Evolutionary conservation across 2,888 invertebrate genomes (phyloP).

Genomic region (Drosophila putrida): DNA sequence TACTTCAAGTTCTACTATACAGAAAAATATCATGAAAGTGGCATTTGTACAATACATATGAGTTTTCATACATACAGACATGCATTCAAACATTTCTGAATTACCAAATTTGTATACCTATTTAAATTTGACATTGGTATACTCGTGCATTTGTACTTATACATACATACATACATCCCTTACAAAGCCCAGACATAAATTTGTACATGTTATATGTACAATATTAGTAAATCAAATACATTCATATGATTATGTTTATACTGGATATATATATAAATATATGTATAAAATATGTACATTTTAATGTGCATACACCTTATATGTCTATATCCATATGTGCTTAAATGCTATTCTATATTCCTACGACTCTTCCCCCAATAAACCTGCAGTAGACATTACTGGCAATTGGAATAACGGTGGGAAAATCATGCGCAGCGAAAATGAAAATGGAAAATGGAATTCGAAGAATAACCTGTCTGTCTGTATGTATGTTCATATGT

Average conservation of each 20-base stretch:
- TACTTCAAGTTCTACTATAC: not conserved
- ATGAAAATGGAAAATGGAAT: constrained; percentile 55
- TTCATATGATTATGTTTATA: too few relatives aligned
- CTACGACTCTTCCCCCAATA: not conserved
- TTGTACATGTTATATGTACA: too few relatives aligned
- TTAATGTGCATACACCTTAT: not conserved
- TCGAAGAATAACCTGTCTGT: constrained; percentile 31
- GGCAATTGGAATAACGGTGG: constrained; percentile 52
- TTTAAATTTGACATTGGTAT: too few relatives aligned
- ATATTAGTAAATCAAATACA: too few relatives aligned
- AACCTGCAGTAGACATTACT: constrained; percentile 27
- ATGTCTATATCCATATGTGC: not conserved
- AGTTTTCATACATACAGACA: not conserved
- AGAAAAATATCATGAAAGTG: not conserved
- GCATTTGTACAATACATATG: not conserved
- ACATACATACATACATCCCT: too few relatives aligned
- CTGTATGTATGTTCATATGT: constrained; percentile 11
- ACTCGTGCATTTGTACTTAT: too few relatives aligned
- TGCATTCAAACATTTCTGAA: too few relatives aligned
- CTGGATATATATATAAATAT: not conserved
- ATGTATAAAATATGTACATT: not conserved
- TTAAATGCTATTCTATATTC: not conserved
- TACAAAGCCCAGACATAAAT: too few relatives aligned
- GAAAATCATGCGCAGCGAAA: constrained; percentile 62
- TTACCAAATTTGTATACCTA: too few relatives aligned